These are phyloP conservation scores for Caenorhabditis sp. DNA, from an alignment of 2,888 invertebrate species.

Conservation along the genomic window DNA sequence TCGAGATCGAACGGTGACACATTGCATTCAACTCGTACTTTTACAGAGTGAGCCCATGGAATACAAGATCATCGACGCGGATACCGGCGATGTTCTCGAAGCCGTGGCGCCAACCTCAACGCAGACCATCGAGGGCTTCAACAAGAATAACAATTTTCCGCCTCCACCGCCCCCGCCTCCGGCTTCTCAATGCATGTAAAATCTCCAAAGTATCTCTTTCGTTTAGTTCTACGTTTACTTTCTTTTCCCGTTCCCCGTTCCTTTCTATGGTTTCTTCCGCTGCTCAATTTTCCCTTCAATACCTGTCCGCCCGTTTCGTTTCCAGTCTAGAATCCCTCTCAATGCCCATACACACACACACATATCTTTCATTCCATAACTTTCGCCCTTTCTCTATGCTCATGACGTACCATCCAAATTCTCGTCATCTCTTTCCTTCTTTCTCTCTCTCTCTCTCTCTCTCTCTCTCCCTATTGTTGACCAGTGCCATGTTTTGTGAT, in stretches of 20 bases:
- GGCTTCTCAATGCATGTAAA: constrained; percentile 24
- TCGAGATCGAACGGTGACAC: not conserved
- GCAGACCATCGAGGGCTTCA: constrained; percentile 13
- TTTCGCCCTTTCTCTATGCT: constrained; percentile 18
- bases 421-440: constrained; percentile 10
- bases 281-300: too few species aligned
- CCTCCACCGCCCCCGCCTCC: constrained; percentile 39
- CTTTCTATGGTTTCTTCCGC: not conserved
- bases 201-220: constrained; percentile 6
- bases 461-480: constrained; percentile 20
- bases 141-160: constrained; percentile 16
- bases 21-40: not conserved
- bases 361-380: constrained; percentile 47
- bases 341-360: not conserved
- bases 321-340: too few species aligned
- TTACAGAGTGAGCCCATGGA: constrained; percentile 51
- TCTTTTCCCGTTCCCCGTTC: constrained; percentile 5
- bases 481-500: constrained; percentile 57
- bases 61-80: constrained; percentile 35
- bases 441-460: constrained; percentile 25
- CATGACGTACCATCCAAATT: constrained; percentile 23
- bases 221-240: not conserved
- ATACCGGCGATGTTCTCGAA: constrained; percentile 14
- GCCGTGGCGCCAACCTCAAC: constrained; percentile 5
- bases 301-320: constrained; percentile 9